Conservation (phyloP, 2,113 vertebrate genomes). For the Artemisiospiza belli region DNA sequence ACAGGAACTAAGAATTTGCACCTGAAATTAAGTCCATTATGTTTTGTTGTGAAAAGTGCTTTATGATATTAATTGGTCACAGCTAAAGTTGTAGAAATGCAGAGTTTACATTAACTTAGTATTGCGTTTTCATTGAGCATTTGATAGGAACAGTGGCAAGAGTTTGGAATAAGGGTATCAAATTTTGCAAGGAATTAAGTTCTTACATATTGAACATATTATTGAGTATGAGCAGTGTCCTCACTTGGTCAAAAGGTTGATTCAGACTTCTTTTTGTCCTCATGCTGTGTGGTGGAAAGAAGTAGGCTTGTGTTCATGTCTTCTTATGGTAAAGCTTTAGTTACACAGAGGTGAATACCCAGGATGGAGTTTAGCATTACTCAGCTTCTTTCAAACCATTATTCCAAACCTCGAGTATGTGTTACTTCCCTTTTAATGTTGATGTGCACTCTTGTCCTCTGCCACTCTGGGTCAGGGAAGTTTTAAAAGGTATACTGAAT, state of each 20-base stretch:
- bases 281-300: background rate
- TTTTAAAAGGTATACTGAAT: background rate
- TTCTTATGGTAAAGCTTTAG: background rate
- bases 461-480: background rate
- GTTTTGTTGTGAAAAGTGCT: background rate
- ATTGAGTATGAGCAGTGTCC: background rate
- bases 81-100: background rate
- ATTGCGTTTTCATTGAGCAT: background rate
- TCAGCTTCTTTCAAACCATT: background rate
- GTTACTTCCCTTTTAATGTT: background rate
- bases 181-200: background rate
- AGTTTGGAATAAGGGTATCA: background rate
- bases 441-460: background rate
- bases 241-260: background rate
- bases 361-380: background rate
- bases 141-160: background rate
- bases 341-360: background rate
- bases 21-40: background rate
- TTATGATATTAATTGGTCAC: background rate
- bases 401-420: background rate
- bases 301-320: background rate
- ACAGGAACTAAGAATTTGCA: background rate
- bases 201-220: background rate
- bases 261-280: background rate
- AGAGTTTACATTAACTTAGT: background rate